phyloP scores from a whole-genome alignment of 2,888 invertebrate genomes.

The Elmis aenea region DNA sequence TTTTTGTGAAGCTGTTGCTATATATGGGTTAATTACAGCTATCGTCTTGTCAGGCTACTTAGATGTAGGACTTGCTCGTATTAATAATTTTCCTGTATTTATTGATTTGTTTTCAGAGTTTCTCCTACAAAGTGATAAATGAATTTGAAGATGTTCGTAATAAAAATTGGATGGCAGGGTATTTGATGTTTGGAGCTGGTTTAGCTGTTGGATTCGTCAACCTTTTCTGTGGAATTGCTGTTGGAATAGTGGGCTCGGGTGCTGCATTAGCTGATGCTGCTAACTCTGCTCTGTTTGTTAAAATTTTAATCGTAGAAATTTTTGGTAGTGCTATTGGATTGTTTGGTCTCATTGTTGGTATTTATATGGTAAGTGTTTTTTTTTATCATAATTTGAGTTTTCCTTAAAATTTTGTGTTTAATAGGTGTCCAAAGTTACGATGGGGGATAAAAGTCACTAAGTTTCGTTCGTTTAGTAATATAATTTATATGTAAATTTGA shows the following conservation, averaged over 20 bases:
- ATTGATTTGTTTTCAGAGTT: slow-evolving; percentile 38
- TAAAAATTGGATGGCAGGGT: slow-evolving; percentile 80
- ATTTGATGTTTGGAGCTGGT: slow-evolving; percentile 94
- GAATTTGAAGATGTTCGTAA: slow-evolving; percentile 45
- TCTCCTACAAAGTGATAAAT: slow-evolving; percentile 48
- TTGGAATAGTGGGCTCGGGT: slow-evolving; percentile 98
- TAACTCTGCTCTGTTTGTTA: slow-evolving; percentile 92
- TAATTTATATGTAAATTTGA: no score
- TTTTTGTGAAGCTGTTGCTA: slow-evolving; percentile 99
- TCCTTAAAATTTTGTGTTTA: slow-evolving; percentile 9
- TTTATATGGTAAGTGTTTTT: slow-evolving; percentile 64
- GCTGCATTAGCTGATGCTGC: slow-evolving; percentile 98
- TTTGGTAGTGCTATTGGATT: slow-evolving; percentile 99
- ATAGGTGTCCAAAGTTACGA: slow-evolving; percentile 29
- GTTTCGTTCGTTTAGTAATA: slow-evolving; percentile 1
- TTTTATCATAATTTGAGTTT: slow-evolving; percentile 1
- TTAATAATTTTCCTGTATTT: neutral
- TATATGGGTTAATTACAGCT: slow-evolving; percentile 97
- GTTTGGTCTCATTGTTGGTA: slow-evolving; percentile 97
- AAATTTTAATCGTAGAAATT: slow-evolving; percentile 97
- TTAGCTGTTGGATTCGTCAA: slow-evolving; percentile 93
- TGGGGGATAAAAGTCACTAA: slow-evolving; percentile 25
- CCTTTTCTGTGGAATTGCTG: slow-evolving; percentile 91
- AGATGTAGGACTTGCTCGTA: slow-evolving; percentile 45
- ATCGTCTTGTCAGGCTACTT: slow-evolving; percentile 90